A percentile compares a stretch with the other conserved stretches of the same genome.
phyloP scores from a whole-genome alignment of 1,140 invertebrate genomes.

The Stratiolaelaps scimitus region DNA sequence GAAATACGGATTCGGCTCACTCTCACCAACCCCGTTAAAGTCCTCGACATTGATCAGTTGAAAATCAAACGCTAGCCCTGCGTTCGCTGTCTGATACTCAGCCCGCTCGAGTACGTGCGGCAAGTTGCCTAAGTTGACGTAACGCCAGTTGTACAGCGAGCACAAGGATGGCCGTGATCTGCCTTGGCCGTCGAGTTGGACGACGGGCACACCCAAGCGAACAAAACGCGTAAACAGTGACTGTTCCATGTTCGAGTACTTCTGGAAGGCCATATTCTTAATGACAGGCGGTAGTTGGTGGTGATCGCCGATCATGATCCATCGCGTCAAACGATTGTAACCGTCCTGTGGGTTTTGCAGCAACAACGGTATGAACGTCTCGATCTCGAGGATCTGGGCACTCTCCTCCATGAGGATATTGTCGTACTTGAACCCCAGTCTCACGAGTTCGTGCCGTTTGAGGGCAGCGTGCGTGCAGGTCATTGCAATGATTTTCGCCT shows the following conservation, averaged over 20 bases:
- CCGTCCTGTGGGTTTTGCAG: conserved; percentile 95
- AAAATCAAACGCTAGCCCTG: conserved; percentile 79
- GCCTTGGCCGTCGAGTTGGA: conserved; percentile 94
- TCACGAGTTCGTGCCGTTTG: conserved; percentile 87
- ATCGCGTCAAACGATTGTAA: conserved; percentile 85
- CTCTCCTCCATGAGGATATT: conserved; percentile 99
- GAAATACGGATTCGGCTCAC: conserved; percentile 94
- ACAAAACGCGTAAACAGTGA: conserved; percentile 93
- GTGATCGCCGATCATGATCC: conserved; percentile 99
- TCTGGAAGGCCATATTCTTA: conserved; percentile 99
- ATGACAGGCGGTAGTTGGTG: conserved; percentile 98
- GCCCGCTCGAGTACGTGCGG: conserved; percentile 63
- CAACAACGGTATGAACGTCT: conserved; percentile 95
- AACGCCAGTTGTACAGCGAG: conserved; percentile 92
- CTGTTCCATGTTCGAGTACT: conserved; percentile 99
- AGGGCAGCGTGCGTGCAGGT: conserved; percentile 98
- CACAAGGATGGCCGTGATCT: conserved; percentile 82
- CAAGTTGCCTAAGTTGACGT: conserved; percentile 85
- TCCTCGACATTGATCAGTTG: conserved; percentile 93
- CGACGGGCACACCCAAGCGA: conserved; percentile 83
- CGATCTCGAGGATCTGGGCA: conserved; percentile 97
- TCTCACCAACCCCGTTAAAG: conserved; percentile 91
- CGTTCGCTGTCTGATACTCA: conserved; percentile 78
- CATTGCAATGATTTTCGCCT: conserved; percentile 99
- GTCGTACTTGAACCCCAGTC: conserved; percentile 92